Evolutionary conservation across 1,140 invertebrate species (phyloP).

Genomic region (Neotoxoptera formosana): DNA sequence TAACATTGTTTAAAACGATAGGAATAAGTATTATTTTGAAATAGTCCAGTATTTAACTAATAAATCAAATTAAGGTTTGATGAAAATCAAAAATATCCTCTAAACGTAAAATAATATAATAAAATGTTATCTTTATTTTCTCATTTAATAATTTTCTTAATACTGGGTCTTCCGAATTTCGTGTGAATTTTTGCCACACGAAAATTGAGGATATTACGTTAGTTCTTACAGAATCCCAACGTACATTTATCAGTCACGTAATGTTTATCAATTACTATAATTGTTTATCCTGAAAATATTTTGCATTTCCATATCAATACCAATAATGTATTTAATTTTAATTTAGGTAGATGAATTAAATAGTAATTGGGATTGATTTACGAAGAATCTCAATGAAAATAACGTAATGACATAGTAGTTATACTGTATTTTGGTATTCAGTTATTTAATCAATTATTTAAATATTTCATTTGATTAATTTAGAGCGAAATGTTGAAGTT

Average conservation of each 20-base stretch:
- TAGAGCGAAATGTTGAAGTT: background rate
- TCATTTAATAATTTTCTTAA: background rate
- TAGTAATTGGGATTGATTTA: background rate
- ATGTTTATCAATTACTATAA: background rate
- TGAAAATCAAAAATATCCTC: background rate
- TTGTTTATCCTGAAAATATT: background rate
- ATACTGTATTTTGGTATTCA: background rate
- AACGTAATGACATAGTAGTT: background rate
- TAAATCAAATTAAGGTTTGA: background rate
- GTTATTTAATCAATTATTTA: background rate
- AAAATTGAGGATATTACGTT: background rate
- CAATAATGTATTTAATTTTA: background rate
- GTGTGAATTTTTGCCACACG: too few species aligned
- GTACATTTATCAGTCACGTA: background rate
- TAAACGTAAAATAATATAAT: background rate
- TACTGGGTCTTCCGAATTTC: background rate
- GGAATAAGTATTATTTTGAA: background rate
- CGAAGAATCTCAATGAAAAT: background rate
- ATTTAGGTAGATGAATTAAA: background rate
- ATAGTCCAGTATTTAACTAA: background rate
- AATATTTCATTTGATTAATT: background rate
- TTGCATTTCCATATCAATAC: background rate
- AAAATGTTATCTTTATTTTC: background rate
- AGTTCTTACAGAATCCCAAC: background rate
- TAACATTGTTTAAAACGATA: background rate